Base-by-base conservation (phyloP, 2,113 vertebrate genomes). In the Pollimyrus isidori region DNA sequence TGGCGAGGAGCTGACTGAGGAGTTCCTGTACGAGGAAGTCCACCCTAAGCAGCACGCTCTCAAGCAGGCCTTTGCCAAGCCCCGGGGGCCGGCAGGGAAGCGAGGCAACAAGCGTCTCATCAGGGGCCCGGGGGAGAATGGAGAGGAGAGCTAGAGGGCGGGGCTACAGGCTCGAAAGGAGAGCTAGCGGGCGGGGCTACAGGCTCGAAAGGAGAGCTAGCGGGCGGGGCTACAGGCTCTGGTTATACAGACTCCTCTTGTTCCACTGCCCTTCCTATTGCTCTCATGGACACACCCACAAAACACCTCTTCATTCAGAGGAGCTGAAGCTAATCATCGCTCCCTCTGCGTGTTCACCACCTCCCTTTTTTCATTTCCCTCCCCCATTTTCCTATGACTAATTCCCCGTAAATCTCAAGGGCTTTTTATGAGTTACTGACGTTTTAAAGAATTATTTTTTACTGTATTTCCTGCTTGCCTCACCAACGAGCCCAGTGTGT, bases 11-110 rank as follows among this genome's bases (percentile, higher is more conserved):
- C 95, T 99, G 93, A 99, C 98, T 0, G 96, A 98, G 0, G 97
- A 99, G 89, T 98, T 99, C 93, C 95, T 99, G 88, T 99, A 99
- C 0, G 98, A 99, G 2, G 98, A 99, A 93, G 97, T 99, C 49
- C 98, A 99, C 92, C 98, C 98, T 19, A 99, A 98, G 92, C 98
- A 99, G 90, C 98, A 99, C 0, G 97, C 98, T 91, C 96, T 98
- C 93, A 98, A 97, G 93, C 98, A 98, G 95, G 97, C 96, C 76
- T 99, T 99, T 21, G 94, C 97, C 94, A 99, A 99, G 95, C 98
- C 98, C 91, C 97, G 96, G n/a, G 98, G 98, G 89, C 98, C 98
- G 0, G 97, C 97, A 53, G 98, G 97, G 56, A 99, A 98, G 90
- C 95, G 98, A 30, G 98, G 98, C 92, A 97, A 98, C 94, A 99